These are phyloP conservation scores for Ceyx margarethae DNA, from an alignment of 2,113 vertebrate genomes.

Conservation along the genomic window DNA sequence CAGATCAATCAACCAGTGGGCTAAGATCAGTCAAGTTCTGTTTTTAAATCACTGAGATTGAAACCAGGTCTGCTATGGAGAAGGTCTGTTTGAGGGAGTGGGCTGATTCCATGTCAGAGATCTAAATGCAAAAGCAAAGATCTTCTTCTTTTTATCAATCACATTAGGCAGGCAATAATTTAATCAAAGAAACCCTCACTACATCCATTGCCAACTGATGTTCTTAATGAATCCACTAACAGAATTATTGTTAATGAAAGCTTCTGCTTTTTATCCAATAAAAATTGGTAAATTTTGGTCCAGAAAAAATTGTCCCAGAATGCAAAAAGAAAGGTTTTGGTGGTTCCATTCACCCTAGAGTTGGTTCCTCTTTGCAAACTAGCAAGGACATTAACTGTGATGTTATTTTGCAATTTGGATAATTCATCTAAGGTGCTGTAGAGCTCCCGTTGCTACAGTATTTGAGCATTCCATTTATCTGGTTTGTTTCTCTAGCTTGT, in stretches of 20 bases:
- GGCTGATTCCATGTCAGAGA: not conserved
- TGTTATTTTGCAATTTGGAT: not conserved
- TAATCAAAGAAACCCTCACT: not conserved
- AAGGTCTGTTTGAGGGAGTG: not conserved
- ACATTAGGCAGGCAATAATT: not conserved
- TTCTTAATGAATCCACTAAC: not conserved
- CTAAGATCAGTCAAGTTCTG: not conserved
- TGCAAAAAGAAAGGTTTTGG: not conserved
- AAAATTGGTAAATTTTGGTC: not conserved
- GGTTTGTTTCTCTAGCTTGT: not conserved
- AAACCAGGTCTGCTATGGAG: not conserved
- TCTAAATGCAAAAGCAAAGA: not conserved
- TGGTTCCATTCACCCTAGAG: not conserved
- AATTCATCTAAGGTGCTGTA: not conserved
- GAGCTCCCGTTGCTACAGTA: not conserved
- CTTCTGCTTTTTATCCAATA: not conserved
- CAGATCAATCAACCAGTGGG: not conserved
- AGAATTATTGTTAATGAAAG: not conserved
- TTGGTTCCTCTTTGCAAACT: not conserved
- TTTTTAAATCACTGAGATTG: not conserved
- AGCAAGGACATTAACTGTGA: not conserved
- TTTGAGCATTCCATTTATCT: not conserved
- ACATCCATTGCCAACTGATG: not conserved
- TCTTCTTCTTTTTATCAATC: not conserved
- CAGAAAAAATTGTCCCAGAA: not conserved